These are phyloP conservation scores for Cryptomyrus ogoouensis DNA, from an alignment of 2,113 vertebrate species.

Conservation along the genomic window DNA sequence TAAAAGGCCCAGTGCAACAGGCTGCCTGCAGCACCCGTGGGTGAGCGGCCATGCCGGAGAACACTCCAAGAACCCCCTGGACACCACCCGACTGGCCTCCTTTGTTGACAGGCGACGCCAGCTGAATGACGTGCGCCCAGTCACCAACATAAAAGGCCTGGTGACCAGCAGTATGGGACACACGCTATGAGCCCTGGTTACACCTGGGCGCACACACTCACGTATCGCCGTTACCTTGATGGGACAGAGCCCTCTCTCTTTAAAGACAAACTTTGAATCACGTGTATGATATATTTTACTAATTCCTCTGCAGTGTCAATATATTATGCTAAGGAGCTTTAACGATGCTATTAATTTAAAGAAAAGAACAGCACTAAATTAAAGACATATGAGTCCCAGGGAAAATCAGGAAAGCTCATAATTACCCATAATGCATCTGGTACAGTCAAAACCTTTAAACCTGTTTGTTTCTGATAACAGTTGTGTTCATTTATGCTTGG, in stretches of 20 bases:
- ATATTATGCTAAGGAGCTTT: constrained; percentile 3
- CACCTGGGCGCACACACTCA: neutral
- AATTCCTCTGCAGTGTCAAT: constrained; percentile 5
- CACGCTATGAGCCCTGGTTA: constrained; percentile 48
- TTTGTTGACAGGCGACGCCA: constrained; percentile 89
- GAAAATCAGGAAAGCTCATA: constrained; percentile 3
- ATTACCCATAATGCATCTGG: constrained; percentile 1
- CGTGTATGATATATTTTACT: neutral
- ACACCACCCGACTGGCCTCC: constrained; percentile 79
- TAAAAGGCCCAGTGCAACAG: constrained; percentile 75
- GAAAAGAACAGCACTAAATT: neutral
- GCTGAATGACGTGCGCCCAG: constrained; percentile 78
- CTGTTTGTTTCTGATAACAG: neutral
- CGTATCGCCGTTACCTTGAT: neutral
- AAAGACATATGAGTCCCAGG: constrained; percentile 5
- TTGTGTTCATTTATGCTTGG: neutral
- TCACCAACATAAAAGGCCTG: constrained; percentile 83
- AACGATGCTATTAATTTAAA: neutral
- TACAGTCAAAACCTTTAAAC: neutral
- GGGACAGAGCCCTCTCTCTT: neutral
- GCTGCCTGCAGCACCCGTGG: constrained; percentile 92
- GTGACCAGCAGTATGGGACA: constrained; percentile 63
- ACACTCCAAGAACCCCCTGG: constrained; percentile 84
- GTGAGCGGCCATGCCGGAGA: constrained; percentile 76
- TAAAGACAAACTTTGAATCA: constrained; percentile 1